Evolutionary conservation across 2,797 vertebrate genomes (phyloP).

Genomic region (Coilia nasus): DNA sequence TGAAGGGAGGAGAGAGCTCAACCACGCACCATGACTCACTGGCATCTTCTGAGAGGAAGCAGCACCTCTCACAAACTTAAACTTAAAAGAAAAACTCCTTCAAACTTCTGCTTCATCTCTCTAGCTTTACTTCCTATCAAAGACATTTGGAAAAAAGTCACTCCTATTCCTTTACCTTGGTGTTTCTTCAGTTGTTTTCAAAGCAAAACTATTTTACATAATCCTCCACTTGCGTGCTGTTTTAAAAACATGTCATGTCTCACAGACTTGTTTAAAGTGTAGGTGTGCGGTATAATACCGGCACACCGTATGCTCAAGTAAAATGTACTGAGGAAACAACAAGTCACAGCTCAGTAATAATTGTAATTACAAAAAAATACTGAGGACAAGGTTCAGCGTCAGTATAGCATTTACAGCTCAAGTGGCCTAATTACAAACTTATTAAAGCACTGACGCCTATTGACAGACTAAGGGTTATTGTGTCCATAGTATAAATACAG

Average conservation of each 20-base stretch:
- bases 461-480: too few relatives aligned
- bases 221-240: neutral
- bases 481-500: too few relatives aligned
- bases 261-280: neutral
- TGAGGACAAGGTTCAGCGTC: neutral
- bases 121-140: neutral
- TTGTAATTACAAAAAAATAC: neutral
- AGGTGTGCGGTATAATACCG: neutral
- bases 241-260: neutral
- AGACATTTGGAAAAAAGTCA: neutral
- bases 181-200: neutral
- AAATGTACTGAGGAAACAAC: neutral
- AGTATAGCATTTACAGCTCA: neutral
- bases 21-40: neutral
- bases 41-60: neutral
- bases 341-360: neutral
- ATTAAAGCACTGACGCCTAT: too few relatives aligned
- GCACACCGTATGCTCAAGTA: neutral
- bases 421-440: too few relatives aligned
- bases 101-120: neutral
- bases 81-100: conserved; percentile 4
- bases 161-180: neutral
- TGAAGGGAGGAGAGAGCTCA: neutral
- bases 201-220: neutral
- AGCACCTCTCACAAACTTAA: neutral